Evolutionary conservation across 2,797 vertebrate species (phyloP), one percentile per base, ranked within the genome.

Genomic region (Coracias cyanogaster): DNA sequence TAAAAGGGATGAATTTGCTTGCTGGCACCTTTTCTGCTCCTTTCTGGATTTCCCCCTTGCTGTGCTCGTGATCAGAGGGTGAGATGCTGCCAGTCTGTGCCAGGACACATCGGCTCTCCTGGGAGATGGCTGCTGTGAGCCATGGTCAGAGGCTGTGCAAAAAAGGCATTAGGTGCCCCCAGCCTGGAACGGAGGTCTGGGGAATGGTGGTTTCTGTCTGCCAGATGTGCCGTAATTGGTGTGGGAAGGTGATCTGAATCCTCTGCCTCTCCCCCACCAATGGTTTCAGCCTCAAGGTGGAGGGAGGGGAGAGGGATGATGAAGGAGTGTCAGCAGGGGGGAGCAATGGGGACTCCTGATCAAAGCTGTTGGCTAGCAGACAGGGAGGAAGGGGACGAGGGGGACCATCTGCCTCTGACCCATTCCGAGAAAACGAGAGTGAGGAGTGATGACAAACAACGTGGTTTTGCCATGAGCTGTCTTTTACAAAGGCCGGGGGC

Each of bases 221-320:
- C 93, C 95, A 96, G 86, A 90, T 95, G 90, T 89, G 81, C 74
- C 31, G 69, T 16, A 11, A 14, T 83, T 28, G 26, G 19, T 10
- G 52, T 25, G 46, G 74, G 71, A 89, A 86, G 91, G 52, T 25
- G 55, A 77, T 57, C 35, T 0, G 2, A 69, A 76, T 2, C 52
- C 28, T 82, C 93, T 6, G 6, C 19, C 60, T 66, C 62, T 93
- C 54, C 58, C 55, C 22, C 31, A 11, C 2, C 45, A 2, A 57
- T 76, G 31, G 29, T 21, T 94, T 79, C 66, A 19, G 73, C 80
- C 69, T 65, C 66, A 22, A 19, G 41, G 76, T 33, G 87, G 72
- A 93, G 55, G 72, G 54, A 86, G 54, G 45, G 35, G 46, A 90
- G 58, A 71, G 58, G 61, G 81, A 52, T 28, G 72, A 43, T 74